These are phyloP conservation scores for Reticulitermes speratus DNA, from an alignment of 1,140 invertebrate species.

Conservation along the genomic window DNA sequence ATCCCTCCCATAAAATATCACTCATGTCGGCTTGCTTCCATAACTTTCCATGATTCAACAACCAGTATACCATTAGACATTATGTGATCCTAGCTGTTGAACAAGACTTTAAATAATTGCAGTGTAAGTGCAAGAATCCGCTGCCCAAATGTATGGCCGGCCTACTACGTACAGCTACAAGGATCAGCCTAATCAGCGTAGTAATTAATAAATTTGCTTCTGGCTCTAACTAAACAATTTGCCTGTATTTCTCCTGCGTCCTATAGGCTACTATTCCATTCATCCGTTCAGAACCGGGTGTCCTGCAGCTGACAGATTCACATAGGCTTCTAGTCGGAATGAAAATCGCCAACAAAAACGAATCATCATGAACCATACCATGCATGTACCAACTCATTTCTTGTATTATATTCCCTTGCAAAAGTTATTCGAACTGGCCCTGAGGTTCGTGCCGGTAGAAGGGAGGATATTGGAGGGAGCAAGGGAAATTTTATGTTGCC, in stretches of 20 bases:
- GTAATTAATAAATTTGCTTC: no score
- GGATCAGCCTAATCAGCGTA: no score
- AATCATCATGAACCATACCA: not conserved
- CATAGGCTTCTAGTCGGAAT: not conserved
- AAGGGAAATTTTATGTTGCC: not conserved
- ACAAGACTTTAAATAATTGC: no score
- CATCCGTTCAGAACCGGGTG: not conserved
- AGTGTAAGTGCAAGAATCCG: no score
- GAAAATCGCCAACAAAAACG: not conserved
- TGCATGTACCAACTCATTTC: not conserved
- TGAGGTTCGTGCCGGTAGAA: not conserved
- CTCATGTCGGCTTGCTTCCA: no score
- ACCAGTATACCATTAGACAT: no score
- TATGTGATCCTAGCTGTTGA: no score
- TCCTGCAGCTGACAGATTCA: conserved; percentile 3
- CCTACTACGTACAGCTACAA: no score
- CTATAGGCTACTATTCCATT: not conserved
- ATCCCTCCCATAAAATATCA: no score
- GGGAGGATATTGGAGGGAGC: not conserved
- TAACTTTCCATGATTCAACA: no score
- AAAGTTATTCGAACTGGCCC: not conserved
- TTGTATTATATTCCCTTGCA: conserved; percentile 16
- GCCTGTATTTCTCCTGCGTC: not conserved
- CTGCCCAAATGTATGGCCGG: no score
- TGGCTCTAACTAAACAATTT: no score